A percentile compares a stretch with the other conserved stretches of the same genome.
These are phyloP conservation scores for Brevimyrus niger DNA, from an alignment of 2,113 vertebrate species.

Conservation along the genomic window DNA sequence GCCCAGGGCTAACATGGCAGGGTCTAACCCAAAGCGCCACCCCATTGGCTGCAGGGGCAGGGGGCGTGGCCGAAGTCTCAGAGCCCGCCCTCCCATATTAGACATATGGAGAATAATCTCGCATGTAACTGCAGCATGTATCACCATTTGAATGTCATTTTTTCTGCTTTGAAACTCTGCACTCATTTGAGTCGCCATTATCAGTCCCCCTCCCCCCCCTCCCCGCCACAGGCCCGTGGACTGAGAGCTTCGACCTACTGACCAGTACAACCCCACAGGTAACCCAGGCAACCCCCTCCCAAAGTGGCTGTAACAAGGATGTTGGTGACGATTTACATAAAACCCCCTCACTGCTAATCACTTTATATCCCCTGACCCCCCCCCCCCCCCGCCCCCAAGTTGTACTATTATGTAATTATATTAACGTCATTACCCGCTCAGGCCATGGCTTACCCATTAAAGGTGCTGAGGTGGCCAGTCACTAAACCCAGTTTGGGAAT, in stretches of 20 bases:
- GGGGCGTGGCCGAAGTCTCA: neutral
- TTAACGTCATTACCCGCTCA: neutral
- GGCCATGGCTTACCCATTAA: neutral
- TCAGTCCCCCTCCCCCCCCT: too few relatives aligned
- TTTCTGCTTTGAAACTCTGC: neutral
- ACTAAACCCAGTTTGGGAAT: neutral
- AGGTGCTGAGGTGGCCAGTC: neutral
- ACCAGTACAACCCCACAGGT: neutral
- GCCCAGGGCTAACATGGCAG: slow-evolving; percentile 33
- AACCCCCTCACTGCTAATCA: neutral
- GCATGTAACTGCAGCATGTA: neutral
- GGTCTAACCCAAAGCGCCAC: neutral
- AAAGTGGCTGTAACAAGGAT: slow-evolving; percentile 8
- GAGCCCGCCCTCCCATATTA: neutral
- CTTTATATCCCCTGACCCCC: slow-evolving; percentile 18
- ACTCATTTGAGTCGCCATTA: neutral
- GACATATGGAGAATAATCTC: neutral
- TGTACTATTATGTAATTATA: neutral
- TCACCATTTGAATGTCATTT: neutral
- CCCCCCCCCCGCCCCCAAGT: neutral
- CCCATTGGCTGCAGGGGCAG: neutral
- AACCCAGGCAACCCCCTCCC: neutral
- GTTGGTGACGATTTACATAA: slow-evolving; percentile 18
- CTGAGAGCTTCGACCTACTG: neutral
- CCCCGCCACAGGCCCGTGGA: too few relatives aligned